Evolutionary conservation across 2,888 invertebrate species (phyloP), one percentile per base, ranked within the genome.

Genomic region (Stenotaenia linearis): DNA sequence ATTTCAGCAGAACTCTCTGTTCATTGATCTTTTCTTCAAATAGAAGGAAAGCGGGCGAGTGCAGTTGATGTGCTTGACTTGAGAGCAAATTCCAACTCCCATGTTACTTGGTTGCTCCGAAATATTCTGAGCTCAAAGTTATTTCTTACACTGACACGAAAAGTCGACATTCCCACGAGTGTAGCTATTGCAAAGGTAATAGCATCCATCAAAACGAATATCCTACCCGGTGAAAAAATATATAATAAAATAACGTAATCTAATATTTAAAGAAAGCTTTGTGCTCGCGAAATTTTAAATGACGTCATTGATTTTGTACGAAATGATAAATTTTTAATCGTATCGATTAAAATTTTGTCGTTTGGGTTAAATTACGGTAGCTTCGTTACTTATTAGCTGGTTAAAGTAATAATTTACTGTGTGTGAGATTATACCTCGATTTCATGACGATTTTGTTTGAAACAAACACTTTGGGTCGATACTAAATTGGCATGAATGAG

Each of bases 11-110:
- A 56, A 56, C 56, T 56, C 56, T 56, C 56, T 56, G 56, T 56
- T 56, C 56, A 56, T 56, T 56, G 56, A 56, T 56, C 56, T 56
- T 56, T 56, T 56, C 56, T 56, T 56, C 56, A 56, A 56, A 56
- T 56, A 56, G 56, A 56, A 23, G 56, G 40, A 40, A 56, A 56
- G 56, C 56, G 56, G 18, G 56, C 18, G 56, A 56, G 56, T 23
- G 56, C 56, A 56, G 56, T 56, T 56, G 56, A 56, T 56, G 56
- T 56, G 56, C 56, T 56, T 56, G 56, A 56, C 56, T 56, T 21
- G 56, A 56, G 56, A 56, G 56, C 56, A 56, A 56, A 56, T 56
- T 56, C 56, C 56, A 56, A 56, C 56, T 56, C 56, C 56, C 56
- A 23, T 56, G 56, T 40, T 10, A 40, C 15, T 40, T 40, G 40